Percentiles rank a stretch among this genome's conserved stretches.
These are phyloP conservation scores for Timema podura DNA, from an alignment of 2,888 invertebrate genomes.

Conservation along the genomic window DNA sequence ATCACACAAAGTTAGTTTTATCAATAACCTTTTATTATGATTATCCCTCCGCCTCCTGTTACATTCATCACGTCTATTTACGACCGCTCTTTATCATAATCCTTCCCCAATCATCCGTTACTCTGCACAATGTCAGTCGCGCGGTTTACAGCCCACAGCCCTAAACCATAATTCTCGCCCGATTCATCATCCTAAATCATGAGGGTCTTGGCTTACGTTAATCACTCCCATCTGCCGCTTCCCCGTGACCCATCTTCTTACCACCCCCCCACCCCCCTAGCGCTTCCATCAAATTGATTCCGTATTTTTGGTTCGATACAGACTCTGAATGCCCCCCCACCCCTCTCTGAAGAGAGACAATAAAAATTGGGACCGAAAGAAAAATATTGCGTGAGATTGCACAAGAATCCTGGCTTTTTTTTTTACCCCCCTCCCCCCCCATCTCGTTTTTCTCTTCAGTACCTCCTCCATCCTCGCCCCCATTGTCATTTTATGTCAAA, in stretches of 20 bases:
- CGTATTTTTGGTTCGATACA: conserved; percentile 4
- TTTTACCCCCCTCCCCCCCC: background rate
- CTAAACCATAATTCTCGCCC: background rate
- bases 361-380: too few species aligned
- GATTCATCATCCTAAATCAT: background rate
- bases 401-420: background rate
- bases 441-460: too few species aligned
- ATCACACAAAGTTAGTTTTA: too few species aligned
- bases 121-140: background rate
- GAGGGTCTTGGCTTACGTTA: conserved; percentile 8
- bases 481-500: conserved; percentile 11
- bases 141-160: background rate
- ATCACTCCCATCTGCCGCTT: conserved; percentile 4
- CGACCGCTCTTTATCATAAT: too few species aligned
- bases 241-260: background rate
- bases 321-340: background rate
- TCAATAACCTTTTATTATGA: too few species aligned
- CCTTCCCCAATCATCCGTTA: too few species aligned
- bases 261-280: too few species aligned
- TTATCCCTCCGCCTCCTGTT: too few species aligned
- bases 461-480: too few species aligned
- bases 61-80: too few species aligned
- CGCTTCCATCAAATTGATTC: background rate
- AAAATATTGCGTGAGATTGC: background rate
- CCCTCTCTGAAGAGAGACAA: background rate